These are phyloP conservation scores for Colius striatus DNA, from an alignment of 2,113 vertebrate species.

Conservation along the genomic window DNA sequence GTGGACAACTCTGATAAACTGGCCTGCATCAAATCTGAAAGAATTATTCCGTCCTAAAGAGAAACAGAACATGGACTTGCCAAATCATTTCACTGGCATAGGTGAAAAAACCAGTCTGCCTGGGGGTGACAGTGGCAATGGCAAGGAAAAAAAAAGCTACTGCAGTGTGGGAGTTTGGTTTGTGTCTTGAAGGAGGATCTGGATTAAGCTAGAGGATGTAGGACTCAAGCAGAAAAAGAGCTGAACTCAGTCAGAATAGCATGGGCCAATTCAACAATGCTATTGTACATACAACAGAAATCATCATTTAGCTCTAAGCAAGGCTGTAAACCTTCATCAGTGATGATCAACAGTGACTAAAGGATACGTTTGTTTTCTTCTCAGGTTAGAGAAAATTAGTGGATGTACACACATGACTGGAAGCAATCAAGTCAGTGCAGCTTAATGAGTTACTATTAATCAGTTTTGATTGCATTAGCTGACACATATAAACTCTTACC, in stretches of 20 bases:
- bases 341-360: background rate
- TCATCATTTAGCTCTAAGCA: background rate
- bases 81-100: background rate
- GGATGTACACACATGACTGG: background rate
- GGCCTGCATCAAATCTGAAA: background rate
- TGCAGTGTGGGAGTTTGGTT: rapidly evolving
- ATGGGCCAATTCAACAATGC: background rate
- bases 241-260: background rate
- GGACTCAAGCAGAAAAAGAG: background rate
- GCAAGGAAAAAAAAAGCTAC: background rate
- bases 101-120: background rate
- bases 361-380: background rate
- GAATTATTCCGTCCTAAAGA: background rate
- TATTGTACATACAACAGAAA: background rate
- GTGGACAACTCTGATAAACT: background rate
- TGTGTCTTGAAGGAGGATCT: background rate
- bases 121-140: background rate
- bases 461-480: slow-evolving; percentile 4
- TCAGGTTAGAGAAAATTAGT: background rate
- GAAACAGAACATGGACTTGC: background rate
- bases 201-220: background rate
- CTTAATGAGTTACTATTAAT: background rate
- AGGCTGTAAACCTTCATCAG: background rate
- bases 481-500: background rate
- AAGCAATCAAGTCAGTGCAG: background rate